Percentiles rank a stretch among this genome's conserved stretches.
Evolutionary conservation across 2,113 vertebrate species (phyloP).

Genomic region (Tinamus guttatus): DNA sequence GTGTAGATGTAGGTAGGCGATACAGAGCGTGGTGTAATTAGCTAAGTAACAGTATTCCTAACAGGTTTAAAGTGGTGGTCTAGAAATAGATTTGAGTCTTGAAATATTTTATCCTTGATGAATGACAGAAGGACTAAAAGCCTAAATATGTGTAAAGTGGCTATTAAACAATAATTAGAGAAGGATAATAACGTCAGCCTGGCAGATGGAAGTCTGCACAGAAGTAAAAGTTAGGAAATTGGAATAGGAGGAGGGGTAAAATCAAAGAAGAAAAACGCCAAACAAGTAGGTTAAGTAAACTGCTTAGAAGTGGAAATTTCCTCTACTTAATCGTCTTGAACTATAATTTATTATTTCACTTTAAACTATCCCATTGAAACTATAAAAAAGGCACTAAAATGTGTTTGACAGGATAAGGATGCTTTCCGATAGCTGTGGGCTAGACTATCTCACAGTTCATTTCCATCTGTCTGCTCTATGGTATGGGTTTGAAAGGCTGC

Average conservation of each 20-base stretch:
- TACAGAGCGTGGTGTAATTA: background rate
- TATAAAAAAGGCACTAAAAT: background rate
- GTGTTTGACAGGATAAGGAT: background rate
- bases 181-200: background rate
- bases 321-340: background rate
- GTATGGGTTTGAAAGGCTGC: background rate
- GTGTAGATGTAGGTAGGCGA: background rate
- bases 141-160: background rate
- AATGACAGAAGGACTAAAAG: background rate
- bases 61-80: background rate
- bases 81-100: background rate
- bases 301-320: background rate
- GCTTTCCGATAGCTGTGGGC: background rate
- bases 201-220: background rate
- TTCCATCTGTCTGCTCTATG: background rate
- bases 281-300: background rate
- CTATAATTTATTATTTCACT: background rate
- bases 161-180: background rate
- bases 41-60: background rate
- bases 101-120: background rate
- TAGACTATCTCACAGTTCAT: background rate
- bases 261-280: background rate
- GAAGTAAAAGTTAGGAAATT: background rate
- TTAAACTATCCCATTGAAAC: background rate
- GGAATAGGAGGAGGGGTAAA: background rate